Conservation (phyloP, 2,113 vertebrate species). For the Daubentonia madagascariensis region DNA sequence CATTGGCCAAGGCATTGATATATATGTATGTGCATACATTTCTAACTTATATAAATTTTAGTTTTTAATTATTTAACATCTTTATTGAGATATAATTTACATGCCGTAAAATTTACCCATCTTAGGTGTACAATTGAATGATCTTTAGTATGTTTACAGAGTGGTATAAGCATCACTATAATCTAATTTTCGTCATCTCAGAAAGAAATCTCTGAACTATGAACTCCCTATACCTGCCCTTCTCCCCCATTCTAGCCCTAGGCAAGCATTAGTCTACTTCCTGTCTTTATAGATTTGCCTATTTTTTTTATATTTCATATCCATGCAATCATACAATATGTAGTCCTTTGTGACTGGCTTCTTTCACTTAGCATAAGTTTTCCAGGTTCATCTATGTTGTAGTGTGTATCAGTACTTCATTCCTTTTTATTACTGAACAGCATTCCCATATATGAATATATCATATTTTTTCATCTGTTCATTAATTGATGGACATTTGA, state of each 20-base stretch:
- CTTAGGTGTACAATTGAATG: neutral
- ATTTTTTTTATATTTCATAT: neutral
- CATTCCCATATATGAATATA: neutral
- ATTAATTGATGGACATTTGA: neutral
- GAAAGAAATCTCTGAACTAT: neutral
- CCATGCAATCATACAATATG: neutral
- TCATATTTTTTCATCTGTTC: neutral
- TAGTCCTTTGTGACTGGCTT: neutral
- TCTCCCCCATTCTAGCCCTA: neutral
- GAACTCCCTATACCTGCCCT: neutral
- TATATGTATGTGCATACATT: too few relatives aligned
- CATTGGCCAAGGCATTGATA: neutral
- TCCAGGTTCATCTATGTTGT: neutral
- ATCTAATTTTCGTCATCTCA: neutral
- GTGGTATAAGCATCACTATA: neutral
- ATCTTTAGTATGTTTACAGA: neutral
- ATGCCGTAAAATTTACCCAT: neutral
- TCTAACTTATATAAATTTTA: neutral
- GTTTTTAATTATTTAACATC: neutral
- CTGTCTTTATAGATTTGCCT: neutral
- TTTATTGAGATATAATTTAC: neutral
- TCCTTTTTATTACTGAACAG: neutral
- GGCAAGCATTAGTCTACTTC: neutral
- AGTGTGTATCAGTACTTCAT: neutral
- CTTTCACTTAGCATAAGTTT: neutral